Base-by-base conservation (phyloP, 2,888 invertebrate species). In the Limnephilus rhombicus region DNA sequence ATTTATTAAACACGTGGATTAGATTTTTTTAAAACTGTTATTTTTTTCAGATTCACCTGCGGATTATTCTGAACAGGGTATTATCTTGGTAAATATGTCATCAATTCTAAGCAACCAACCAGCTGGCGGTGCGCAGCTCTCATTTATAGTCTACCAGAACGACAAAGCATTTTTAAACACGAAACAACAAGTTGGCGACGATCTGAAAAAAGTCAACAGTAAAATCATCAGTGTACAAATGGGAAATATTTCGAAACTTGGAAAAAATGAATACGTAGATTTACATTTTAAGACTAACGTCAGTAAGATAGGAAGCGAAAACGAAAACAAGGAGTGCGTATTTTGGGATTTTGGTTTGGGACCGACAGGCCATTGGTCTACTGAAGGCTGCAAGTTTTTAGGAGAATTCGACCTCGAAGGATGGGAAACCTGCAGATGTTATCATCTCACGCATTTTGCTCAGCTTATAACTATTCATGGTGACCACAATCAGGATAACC, bases 381-480 rank as follows among this genome's bases (percentile, higher is more conserved):
- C 95, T 29, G 95, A 96, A 0, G 97, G 97, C 41, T 96, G 96
- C 93, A 95, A 94, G 34, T 95, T 96, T 94, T 95, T 96, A 37
- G 94, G 94, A 18, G 94, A 94, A 0, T 93, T 94, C 0, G 94
- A 94, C 49, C 93, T 94, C 0, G 95, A 95, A 3, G 94, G 94
- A 91, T 94, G 96, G 80, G 96, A 96, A 93, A 95, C 95, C 34
- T 97, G 97, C 94, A 94, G 96, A 18, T 97, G 96, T 94, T 94
- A 95, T 45, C 97, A 97, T 94, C 95, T 97, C 88, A 97, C 97
- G 0, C 97, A 97, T 94, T 97, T 97, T 94, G 97, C 97, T 0
- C 95, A 97, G 93, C 95, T 97, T 5, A 95, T 97, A 31, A 94
- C 96, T 18, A 90, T 88, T 18, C 18, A 24, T 85, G 83, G 37